These are phyloP conservation scores for Yasuhikotakia modesta DNA, from an alignment of 2,797 vertebrate species.

Conservation along the genomic window DNA sequence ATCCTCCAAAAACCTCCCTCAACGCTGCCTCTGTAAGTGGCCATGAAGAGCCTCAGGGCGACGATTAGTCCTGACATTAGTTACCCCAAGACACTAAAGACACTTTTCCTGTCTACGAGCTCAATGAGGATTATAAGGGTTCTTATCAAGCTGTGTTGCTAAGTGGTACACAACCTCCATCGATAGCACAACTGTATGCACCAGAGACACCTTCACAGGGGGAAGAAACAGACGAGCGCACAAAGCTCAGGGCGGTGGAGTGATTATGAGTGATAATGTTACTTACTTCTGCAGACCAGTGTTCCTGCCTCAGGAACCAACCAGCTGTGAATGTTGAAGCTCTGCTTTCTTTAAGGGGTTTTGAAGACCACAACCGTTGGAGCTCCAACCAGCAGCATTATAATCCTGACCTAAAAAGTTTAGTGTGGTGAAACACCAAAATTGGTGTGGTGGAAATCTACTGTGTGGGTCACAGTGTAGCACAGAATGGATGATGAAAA, in stretches of 20 bases:
- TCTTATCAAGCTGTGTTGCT: conserved; percentile 26
- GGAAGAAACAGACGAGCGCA: conserved; percentile 82
- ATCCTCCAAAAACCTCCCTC: conserved; percentile 25
- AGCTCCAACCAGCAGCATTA: conserved; percentile 23
- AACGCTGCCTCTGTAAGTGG: conserved; percentile 22
- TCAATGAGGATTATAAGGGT: conserved; percentile 37
- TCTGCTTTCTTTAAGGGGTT: conserved; percentile 10
- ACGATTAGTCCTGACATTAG: too few species aligned
- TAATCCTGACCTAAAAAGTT: conserved; percentile 11
- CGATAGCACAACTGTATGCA: conserved; percentile 62
- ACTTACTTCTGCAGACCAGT: conserved; percentile 27
- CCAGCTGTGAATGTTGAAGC: background rate
- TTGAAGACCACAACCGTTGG: conserved; percentile 14
- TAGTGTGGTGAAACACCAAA: too few species aligned
- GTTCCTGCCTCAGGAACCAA: conserved; percentile 16
- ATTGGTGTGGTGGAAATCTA: conserved; percentile 25
- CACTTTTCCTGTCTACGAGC: conserved; percentile 40
- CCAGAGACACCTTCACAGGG: conserved; percentile 62
- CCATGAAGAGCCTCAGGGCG: conserved; percentile 48
- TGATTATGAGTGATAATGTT: conserved; percentile 75
- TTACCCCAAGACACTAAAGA: conserved; percentile 48
- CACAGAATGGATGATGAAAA: conserved; percentile 43
- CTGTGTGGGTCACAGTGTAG: conserved; percentile 83
- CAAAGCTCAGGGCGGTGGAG: conserved; percentile 84
- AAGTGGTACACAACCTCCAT: conserved; percentile 42